phyloP scores from a whole-genome alignment of 2,888 invertebrate genomes.

The Boloria euphrosyne region DNA sequence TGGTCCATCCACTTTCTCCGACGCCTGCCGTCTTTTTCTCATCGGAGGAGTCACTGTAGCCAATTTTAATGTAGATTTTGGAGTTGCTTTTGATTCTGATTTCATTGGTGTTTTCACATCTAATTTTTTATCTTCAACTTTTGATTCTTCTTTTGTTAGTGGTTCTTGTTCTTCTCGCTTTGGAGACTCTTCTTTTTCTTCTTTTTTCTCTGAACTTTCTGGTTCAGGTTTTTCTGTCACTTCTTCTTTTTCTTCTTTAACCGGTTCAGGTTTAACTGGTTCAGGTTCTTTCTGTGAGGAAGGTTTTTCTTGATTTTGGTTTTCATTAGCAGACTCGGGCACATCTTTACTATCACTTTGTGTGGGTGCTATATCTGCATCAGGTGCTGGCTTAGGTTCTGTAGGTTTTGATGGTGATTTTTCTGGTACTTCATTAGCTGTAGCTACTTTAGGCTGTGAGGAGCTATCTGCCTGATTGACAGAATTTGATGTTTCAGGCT shows the following conservation, averaged over 20 bases:
- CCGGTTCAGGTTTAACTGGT: slow-evolving; percentile 54
- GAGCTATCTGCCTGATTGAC: slow-evolving; percentile 56
- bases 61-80: slow-evolving; percentile 78
- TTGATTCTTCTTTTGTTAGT: slow-evolving; percentile 45
- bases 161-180: slow-evolving; percentile 63
- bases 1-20: slow-evolving; percentile 64
- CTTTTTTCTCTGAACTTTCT: slow-evolving; percentile 51
- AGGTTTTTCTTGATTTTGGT: slow-evolving; percentile 59
- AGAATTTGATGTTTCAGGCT: slow-evolving; percentile 56
- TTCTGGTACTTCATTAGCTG: slow-evolving; percentile 67
- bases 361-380: slow-evolving; percentile 69
- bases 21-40: slow-evolving; percentile 79
- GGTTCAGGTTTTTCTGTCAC: slow-evolving; percentile 53
- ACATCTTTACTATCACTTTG: slow-evolving; percentile 70
- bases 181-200: slow-evolving; percentile 47
- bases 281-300: slow-evolving; percentile 57
- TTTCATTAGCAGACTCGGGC: slow-evolving; percentile 69
- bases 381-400: slow-evolving; percentile 65
- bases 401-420: slow-evolving; percentile 68
- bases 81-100: slow-evolving; percentile 59
- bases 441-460: slow-evolving; percentile 65
- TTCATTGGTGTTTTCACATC: slow-evolving; percentile 57
- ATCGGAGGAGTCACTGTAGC: slow-evolving; percentile 82
- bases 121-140: slow-evolving; percentile 47
- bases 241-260: slow-evolving; percentile 61